These are phyloP conservation scores for Cisticola juncidis DNA, from an alignment of 2,113 vertebrate genomes.

Conservation along the genomic window DNA sequence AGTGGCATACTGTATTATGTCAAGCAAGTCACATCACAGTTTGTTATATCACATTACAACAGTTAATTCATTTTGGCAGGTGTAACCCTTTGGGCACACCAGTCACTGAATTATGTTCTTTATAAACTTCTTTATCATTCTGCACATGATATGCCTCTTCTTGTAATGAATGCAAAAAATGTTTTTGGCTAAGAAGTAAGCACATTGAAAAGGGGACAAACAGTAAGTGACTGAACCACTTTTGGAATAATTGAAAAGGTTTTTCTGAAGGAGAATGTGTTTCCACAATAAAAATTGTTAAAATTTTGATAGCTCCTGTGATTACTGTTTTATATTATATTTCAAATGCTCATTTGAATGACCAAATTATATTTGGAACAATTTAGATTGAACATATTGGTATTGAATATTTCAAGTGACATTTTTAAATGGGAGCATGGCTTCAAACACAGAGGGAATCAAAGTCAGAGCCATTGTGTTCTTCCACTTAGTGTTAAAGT, in stretches of 20 bases:
- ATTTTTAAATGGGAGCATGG: neutral
- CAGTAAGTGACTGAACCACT: neutral
- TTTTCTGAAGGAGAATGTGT: neutral
- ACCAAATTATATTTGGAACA: neutral
- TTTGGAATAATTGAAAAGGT: neutral
- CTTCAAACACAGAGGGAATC: neutral
- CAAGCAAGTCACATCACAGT: neutral
- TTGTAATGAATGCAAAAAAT: neutral
- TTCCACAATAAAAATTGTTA: neutral
- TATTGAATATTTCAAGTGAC: neutral
- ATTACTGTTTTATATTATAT: neutral
- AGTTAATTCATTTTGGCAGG: constrained; percentile 25
- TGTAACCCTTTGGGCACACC: neutral
- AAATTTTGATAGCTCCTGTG: neutral
- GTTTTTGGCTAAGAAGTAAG: neutral
- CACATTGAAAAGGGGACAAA: neutral
- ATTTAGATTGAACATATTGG: neutral
- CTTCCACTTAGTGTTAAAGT: neutral
- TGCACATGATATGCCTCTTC: neutral
- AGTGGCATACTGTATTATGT: neutral
- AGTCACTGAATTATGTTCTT: constrained; percentile 1
- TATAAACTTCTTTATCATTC: constrained; percentile 22
- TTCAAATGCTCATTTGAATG: neutral
- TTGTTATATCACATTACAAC: neutral
- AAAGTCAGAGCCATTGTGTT: neutral